Evolutionary conservation across 2,888 invertebrate species (phyloP), one percentile per base, ranked within the genome.

Genomic region (Dolichomitus sp.): DNA sequence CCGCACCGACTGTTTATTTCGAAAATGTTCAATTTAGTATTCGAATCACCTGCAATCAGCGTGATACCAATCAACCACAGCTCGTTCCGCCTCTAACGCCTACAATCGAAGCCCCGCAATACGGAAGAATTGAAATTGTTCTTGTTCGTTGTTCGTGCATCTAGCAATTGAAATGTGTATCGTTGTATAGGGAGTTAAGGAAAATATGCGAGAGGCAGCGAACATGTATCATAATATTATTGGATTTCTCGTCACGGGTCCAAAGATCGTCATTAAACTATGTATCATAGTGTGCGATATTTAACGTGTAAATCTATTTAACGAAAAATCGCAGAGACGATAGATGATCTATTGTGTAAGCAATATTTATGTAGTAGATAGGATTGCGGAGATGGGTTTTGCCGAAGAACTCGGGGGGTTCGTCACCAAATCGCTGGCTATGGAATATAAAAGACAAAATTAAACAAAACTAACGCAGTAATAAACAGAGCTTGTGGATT

Each of bases 231-330:
- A 82, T 79, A 79, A 37, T 72, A 54, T 72, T 88, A 88, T 90
- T 89, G 87, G 90, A 92, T 91, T 91, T 91, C 89, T 90, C 87
- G 89, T 88, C 88, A 90, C 86, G 92, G 93, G 92, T 92, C 92
- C 92, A 93, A 92, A 90, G 48, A 85, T 90, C 88, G 87, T 92
- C 88, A 88, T 89, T 89, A 87, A 90, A 89, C 59, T 87, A 88
- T 89, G 87, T 84, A 86, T 76, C 82, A 86, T 83, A 84, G 82
- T 68, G 77, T 37, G 70, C 76, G 68, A 77, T 84, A 52, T 66
- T 11, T 61, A 79, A 79, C 52, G 61, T 76, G 68, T 77, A 83
- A 63, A 77, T 83, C 75, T 52, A 80, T 66, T 69, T 68, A 77
- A 73, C 45, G 27, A 68, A 52, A 59, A 73, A 69, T 72, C 23